phyloP scores from a whole-genome alignment of 2,113 vertebrate genomes.

The Pseudopodoces humilis region DNA sequence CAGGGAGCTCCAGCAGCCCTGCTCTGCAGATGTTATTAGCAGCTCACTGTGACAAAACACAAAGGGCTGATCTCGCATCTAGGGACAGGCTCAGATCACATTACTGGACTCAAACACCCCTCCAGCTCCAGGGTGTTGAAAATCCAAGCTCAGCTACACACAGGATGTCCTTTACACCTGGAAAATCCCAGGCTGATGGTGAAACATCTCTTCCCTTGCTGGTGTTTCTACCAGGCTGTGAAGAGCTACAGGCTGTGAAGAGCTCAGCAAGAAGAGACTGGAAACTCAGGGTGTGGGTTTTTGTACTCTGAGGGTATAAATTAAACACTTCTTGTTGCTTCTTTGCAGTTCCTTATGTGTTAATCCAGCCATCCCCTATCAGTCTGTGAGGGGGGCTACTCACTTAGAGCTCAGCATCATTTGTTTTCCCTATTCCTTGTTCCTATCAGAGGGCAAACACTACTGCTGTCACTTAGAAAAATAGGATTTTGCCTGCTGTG shows the following conservation, averaged over 20 bases:
- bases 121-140: neutral
- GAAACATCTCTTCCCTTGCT: neutral
- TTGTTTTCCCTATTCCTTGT: constrained; percentile 38
- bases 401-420: neutral
- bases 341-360: neutral
- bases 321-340: neutral
- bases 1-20: neutral
- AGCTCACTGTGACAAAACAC: neutral
- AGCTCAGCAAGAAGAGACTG: neutral
- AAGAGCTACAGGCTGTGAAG: neutral
- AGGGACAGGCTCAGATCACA: neutral
- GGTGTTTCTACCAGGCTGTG: neutral
- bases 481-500: constrained; percentile 47
- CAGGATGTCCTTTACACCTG: neutral
- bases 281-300: neutral
- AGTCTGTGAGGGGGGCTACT: neutral
- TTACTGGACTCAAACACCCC: neutral
- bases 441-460: constrained; percentile 39
- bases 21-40: constrained; percentile 13
- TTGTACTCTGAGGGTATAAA: neutral
- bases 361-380: neutral
- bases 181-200: neutral
- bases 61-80: neutral
- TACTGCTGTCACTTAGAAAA: constrained; percentile 54
- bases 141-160: neutral